A percentile compares a stretch with the other conserved stretches of the same genome.
Conservation (phyloP, 1,140 invertebrate species). For the Penaeus vannamei region DNA sequence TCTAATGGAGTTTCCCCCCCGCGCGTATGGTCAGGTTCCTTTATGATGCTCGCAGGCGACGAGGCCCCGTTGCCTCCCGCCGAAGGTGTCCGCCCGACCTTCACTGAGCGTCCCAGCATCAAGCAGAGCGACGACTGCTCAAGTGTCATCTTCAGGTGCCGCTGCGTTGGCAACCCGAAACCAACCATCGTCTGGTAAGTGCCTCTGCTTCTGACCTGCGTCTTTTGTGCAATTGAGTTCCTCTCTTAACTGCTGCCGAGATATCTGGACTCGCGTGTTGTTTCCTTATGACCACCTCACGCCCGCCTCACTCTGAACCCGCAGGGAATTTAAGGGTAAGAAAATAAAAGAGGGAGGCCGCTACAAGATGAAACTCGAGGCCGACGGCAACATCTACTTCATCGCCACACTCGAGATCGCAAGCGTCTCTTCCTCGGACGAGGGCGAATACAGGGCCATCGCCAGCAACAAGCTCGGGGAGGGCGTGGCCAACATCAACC, state of each 20-base stretch:
- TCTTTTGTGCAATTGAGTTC: background rate
- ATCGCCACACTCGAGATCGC: slow-evolving; percentile 87
- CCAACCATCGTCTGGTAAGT: slow-evolving; percentile 93
- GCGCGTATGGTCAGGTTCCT: slow-evolving; percentile 61
- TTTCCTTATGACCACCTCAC: background rate
- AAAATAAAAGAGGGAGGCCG: slow-evolving; percentile 85
- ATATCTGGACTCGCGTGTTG: background rate
- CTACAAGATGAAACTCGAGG: slow-evolving; percentile 83
- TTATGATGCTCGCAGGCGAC: slow-evolving; percentile 80
- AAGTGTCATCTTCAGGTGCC: slow-evolving; percentile 94
- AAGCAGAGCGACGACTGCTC: slow-evolving; percentile 93
- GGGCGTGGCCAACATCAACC: slow-evolving; percentile 93
- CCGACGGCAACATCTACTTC: slow-evolving; percentile 91
- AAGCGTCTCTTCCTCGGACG: slow-evolving; percentile 86
- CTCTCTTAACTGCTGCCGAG: background rate
- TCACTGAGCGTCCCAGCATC: slow-evolving; percentile 96
- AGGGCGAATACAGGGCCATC: slow-evolving; percentile 93
- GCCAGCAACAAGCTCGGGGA: slow-evolving; percentile 94
- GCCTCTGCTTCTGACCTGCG: background rate
- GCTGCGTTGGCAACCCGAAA: slow-evolving; percentile 94
- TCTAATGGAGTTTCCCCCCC: slow-evolving; percentile 35
- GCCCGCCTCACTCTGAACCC: background rate
- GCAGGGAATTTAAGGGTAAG: slow-evolving; percentile 79
- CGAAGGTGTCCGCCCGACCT: slow-evolving; percentile 93
- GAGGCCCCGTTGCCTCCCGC: slow-evolving; percentile 87